Evolutionary conservation across 2,113 vertebrate species (phyloP), one percentile per base, ranked within the genome.

Genomic region (Platycercus adscitus): DNA sequence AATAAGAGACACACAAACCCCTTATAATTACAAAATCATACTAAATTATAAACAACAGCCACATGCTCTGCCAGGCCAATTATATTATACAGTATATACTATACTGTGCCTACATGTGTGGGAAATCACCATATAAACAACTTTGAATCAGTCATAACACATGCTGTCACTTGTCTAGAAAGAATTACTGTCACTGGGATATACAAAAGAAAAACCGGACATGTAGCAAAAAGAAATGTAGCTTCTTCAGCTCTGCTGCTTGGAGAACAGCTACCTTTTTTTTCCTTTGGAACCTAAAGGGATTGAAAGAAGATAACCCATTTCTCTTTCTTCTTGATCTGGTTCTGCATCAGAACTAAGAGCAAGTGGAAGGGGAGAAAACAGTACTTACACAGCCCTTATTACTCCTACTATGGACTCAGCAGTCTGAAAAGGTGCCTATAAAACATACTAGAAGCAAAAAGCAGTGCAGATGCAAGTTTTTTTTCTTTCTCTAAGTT

Each of bases 41-140:
- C 31, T 43, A 69, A 72, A 77, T 44, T 41, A 83, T 31, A 72
- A 88, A 73, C 2, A 84, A 75, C 2, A 1, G 6, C 17, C 13
- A 71, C 37, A 66, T 58, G 25, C 11, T 84, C 49, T 89, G 20
- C n/a, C 23, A 71, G 55, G 41, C 8, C 41, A 82, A 35, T 77
- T 78, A 58, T 35, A 35, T 21, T 58, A 35, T 35, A 35, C 33
- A 35, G 21, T 58, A 35, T 35, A 65, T 17, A 44, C 24, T 56
- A 1, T 25, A 41, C 13, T 2, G 0, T 73, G 18, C 5, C 37
- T 55, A 13, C 6, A 18, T 28, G 4, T 43, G 44, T 52, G 26
- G 14, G 17, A 88, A 88, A 49, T 66, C 49, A 60, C 9, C 28
- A 71, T 14, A 60, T 3, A 44, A 7, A 7, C 3, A 86, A 81